Evolutionary conservation across 1,140 invertebrate genomes (phyloP).

Genomic region (Chionoecetes opilio): DNA sequence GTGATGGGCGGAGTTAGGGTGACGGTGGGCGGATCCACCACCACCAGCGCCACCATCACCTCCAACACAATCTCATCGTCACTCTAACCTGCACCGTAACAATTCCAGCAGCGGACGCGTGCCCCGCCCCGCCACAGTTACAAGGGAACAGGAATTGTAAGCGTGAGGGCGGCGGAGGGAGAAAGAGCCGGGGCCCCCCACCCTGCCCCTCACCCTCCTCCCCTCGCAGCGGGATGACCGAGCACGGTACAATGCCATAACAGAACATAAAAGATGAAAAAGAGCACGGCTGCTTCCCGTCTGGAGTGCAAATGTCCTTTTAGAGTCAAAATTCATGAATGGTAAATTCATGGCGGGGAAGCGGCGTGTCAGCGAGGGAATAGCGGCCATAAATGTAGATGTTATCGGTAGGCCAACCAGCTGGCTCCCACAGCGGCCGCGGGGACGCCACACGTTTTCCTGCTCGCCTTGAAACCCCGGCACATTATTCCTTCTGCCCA

Average conservation of each 20-base stretch:
- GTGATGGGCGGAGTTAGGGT: neutral
- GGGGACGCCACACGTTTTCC: neutral
- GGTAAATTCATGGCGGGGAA: conserved; percentile 5
- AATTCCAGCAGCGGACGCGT: neutral
- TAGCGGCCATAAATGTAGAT: neutral
- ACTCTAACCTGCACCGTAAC: conserved; percentile 3
- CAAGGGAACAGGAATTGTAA: conserved; percentile 9
- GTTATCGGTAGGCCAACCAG: neutral
- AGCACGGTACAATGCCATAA: neutral
- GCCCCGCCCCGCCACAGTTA: conserved; percentile 13
- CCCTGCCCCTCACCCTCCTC: neutral
- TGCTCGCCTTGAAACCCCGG: neutral
- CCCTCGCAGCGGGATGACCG: neutral
- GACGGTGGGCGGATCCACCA: neutral
- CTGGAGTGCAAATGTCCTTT: conserved; percentile 28
- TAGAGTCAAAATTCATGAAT: neutral
- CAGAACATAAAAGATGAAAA: neutral
- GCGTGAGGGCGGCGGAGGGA: neutral
- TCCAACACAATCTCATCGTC: neutral
- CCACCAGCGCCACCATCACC: neutral
- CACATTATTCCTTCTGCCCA: neutral
- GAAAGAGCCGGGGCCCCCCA: neutral
- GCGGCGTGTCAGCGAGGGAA: neutral
- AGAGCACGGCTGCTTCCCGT: neutral
- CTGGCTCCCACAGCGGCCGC: neutral